Evolutionary conservation across 2,113 vertebrate species (phyloP).

Genomic region (Platichthys stellatus): DNA sequence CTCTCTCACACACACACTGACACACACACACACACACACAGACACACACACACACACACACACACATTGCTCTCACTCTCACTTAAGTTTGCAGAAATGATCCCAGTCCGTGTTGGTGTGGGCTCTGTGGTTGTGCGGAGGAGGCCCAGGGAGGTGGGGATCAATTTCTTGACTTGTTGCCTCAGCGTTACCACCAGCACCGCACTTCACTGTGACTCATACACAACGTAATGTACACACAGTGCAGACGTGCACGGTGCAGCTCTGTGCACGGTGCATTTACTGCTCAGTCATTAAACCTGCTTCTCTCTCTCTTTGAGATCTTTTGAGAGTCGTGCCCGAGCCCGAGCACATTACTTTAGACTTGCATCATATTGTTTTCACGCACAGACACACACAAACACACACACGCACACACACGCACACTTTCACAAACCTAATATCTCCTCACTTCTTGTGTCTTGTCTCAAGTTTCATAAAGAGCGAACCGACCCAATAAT

Average conservation of each 20-base stretch:
- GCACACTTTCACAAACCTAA: slow-evolving; percentile 32
- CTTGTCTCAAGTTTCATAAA: slow-evolving; percentile 66
- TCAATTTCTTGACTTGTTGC: slow-evolving; percentile 25
- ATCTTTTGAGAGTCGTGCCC: neutral
- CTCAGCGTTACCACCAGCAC: slow-evolving; percentile 17
- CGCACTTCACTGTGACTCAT: slow-evolving; percentile 26
- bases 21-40: too few relatives aligned
- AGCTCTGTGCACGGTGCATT: too few relatives aligned
- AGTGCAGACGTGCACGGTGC: too few relatives aligned
- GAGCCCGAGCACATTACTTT: neutral
- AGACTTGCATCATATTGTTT: neutral
- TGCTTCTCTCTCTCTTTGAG: neutral
- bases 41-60: too few relatives aligned
- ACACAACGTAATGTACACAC: slow-evolving; percentile 24
- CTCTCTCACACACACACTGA: too few relatives aligned
- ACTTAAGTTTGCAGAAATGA: too few relatives aligned
- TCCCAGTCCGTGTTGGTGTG: too few relatives aligned
- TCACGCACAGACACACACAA: neutral
- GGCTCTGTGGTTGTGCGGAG: too few relatives aligned
- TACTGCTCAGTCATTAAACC: neutral
- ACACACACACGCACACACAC: neutral
- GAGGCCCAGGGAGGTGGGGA: neutral
- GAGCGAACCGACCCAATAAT: slow-evolving; percentile 23
- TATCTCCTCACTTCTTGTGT: slow-evolving; percentile 29
- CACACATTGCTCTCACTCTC: too few relatives aligned